Base-by-base conservation (phyloP, 37 sponge, comb jelly and placozoan genomes). In the Diacarnus erythraeanus region DNA sequence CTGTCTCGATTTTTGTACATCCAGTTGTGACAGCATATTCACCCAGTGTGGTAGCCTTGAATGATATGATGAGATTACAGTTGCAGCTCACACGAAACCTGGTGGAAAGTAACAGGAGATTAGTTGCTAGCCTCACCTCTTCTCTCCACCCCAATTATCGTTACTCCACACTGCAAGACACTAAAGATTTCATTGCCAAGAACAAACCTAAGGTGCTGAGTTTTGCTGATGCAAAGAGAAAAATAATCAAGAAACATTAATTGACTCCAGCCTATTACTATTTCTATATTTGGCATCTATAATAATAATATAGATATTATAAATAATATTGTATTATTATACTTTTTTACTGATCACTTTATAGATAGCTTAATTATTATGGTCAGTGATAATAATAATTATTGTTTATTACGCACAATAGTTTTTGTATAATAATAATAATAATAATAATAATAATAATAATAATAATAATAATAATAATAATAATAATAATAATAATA, bases 131-230 rank as follows among this genome's bases (percentile, higher is more conserved):
- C 30, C 33, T 76, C 35, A 27, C 69, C 54, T 31, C 35, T 18
- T 58, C 23, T 64, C 30, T 80, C 40, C 42, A 18, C 3, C 66
- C 80, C 0, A 38, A 79, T 70, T 68, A 89, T 41, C 78, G 69
- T 25, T 89, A 89, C 72, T 76, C 79, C 71, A 89, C 85, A 47
- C 81, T 89, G 47, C 47, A 80, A 40, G 80, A 78, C 0, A 89
- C 90, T n/a, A 79, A 80, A 68, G 59, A 81, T 81, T 87, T 75
- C 56, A 87, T 87, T 29, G 42, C 61, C 2, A 42, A 69, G 56
- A 71, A 81, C 64, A 80, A 54, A 35, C 88, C 88, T 29, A 80
- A 57, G 51, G 73, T 87, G 2, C 77, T 87, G 3, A 74, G 64
- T 21, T 27, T 27, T 20, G 20, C 38, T 23, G 82, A 76, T 20